Conservation (phyloP, 2,797 vertebrate genomes). For the Parambassis ranga region DNA sequence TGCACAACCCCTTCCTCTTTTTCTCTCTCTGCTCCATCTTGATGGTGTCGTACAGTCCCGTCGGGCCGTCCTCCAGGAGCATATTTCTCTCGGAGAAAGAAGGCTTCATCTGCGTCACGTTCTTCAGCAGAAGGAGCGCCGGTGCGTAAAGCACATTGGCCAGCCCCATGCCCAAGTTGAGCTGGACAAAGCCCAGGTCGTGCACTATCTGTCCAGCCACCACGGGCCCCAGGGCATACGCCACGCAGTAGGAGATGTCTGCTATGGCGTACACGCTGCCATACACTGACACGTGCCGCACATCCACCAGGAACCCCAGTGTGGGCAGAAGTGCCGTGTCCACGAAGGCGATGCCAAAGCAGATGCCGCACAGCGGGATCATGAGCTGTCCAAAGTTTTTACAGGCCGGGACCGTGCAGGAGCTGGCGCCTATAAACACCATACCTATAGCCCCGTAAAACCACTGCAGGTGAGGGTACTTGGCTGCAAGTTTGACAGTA, state of each 20-base stretch:
- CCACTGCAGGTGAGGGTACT: conserved; percentile 96
- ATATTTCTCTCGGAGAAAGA: conserved; percentile 93
- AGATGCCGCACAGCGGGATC: conserved; percentile 95
- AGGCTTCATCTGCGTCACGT: conserved; percentile 91
- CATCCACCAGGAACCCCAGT: conserved; percentile 93
- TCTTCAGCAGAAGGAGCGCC: conserved; percentile 89
- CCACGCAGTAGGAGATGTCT: conserved; percentile 96
- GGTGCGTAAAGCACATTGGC: conserved; percentile 96
- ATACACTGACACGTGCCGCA: conserved; percentile 94
- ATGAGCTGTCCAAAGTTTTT: conserved; percentile 92
- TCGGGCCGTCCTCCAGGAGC: conserved; percentile 91
- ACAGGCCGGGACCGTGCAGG: conserved; percentile 93
- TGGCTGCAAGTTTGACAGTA: conserved; percentile 89
- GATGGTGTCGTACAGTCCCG: conserved; percentile 94
- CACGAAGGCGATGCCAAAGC: conserved; percentile 96
- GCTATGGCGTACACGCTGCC: conserved; percentile 98
- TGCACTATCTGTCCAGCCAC: conserved; percentile 96
- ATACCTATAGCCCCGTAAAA: conserved; percentile 96
- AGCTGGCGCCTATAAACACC: conserved; percentile 94
- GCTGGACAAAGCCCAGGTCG: conserved; percentile 90
- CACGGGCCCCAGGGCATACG: conserved; percentile 93
- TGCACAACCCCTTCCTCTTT: conserved; percentile 75
- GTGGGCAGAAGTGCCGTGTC: conserved; percentile 97
- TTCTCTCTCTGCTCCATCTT: conserved; percentile 88
- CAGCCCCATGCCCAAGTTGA: conserved; percentile 96